Percentiles rank a stretch among this genome's conserved stretches.
Conservation (phyloP, 2,888 invertebrate genomes). For the Dasysyrphus tricinctus region DNA sequence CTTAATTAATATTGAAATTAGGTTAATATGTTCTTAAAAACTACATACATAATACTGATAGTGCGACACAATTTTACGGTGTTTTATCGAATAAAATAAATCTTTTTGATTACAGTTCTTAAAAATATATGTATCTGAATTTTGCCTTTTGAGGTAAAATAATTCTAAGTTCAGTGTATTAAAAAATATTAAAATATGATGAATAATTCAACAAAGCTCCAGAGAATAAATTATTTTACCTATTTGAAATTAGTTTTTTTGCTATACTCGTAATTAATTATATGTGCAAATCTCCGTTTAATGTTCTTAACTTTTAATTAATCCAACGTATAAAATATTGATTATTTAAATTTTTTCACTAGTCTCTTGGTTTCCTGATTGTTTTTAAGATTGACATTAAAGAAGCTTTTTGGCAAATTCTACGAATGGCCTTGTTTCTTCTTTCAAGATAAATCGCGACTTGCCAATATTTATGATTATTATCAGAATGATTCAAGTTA, state of each 20-base stretch:
- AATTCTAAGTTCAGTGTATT: no score
- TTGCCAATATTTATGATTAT: not conserved
- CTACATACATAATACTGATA: no score
- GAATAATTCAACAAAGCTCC: not conserved
- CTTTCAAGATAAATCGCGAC: not conserved
- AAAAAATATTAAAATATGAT: not conserved
- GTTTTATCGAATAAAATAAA: no score
- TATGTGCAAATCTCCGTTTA: not conserved
- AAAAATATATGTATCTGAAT: no score
- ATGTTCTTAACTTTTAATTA: not conserved
- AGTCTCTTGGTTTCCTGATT: slow-evolving; percentile 7
- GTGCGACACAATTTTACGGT: no score
- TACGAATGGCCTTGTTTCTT: not conserved
- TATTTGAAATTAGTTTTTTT: not conserved
- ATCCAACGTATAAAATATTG: not conserved
- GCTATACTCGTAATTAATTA: not conserved
- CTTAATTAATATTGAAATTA: no score
- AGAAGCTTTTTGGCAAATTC: not conserved
- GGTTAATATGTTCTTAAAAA: no score
- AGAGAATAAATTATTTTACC: not conserved
- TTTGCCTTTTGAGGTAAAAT: no score
- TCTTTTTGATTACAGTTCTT: no score
- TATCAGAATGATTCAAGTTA: slow-evolving; percentile 2
- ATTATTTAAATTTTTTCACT: not conserved
- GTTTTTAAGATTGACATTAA: not conserved